Base-by-base conservation (phyloP, 2,113 vertebrate genomes). In the Clupea harengus region DNA sequence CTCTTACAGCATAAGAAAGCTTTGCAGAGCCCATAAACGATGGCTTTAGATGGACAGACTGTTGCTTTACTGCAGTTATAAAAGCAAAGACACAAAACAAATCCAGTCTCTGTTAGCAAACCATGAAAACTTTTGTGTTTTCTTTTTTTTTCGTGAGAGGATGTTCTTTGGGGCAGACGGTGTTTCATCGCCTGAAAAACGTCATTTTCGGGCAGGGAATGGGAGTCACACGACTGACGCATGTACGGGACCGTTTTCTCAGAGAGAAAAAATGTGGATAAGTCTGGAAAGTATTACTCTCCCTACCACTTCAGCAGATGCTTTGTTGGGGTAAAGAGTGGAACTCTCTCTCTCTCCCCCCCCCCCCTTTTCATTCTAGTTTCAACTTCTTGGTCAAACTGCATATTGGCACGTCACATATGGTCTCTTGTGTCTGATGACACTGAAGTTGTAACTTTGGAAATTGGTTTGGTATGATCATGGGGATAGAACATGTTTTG, bases 1-100 rank as follows among this genome's bases (percentile, higher is more conserved):
- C 49, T 83, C 45, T 82, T 81, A 45, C 28, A 13, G 54, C 60
- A 54, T 18, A 22, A 52, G 50, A 8, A 28, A 28, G 72, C 72
- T 32, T 39, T 39, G 3, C 54, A 60, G 54, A 60, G 54, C 9
- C 28, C 28, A 39, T 17, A 78, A 39, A 39, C 3, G 3, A 39
- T 64, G 32, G 44, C 9, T 60, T 81, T 20, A 81, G 60, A 88
- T 75, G 45, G 57, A 54, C 17, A 1, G 0, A 81, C 80, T 72
- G 72, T 88, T 81, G 81, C 44, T 86, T 82, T 57, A 49, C 57
- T 39, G 44, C 25, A 22, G 45, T 50, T 57, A 85, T 47, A 82
- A 86, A 84, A 81, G 72, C 28, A 47, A 28, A 60, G 54, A 22
- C 20, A 57, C 4, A 60, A 60, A 4, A 82, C 45, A 83, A 81